These are phyloP conservation scores for Catharus bicknelli DNA, from an alignment of 2,113 vertebrate species.

Conservation along the genomic window DNA sequence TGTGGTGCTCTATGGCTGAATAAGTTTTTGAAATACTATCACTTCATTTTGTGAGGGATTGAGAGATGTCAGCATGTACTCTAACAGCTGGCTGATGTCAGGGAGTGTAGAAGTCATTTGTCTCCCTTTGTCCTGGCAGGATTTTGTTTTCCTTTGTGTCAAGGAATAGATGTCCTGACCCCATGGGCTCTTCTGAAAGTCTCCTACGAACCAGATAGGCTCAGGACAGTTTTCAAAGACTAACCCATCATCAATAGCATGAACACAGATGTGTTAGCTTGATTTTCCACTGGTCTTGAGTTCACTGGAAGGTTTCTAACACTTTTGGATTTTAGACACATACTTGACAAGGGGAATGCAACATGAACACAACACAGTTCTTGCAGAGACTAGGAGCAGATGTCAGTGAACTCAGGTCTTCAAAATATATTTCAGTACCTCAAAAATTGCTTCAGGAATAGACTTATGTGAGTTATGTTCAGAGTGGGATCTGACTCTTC, in stretches of 20 bases:
- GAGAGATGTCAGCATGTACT: background rate
- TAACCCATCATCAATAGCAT: background rate
- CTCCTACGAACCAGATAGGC: background rate
- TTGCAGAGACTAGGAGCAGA: constrained; percentile 39
- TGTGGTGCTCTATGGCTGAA: background rate
- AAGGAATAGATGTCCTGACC: background rate
- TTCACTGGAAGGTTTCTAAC: constrained; percentile 42
- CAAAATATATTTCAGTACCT: constrained; percentile 17
- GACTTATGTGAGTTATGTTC: background rate
- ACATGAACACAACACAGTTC: background rate
- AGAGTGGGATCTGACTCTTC: background rate
- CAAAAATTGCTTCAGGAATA: background rate
- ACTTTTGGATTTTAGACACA: background rate
- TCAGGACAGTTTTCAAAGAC: background rate
- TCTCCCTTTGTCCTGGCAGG: background rate
- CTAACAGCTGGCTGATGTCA: background rate
- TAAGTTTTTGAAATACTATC: background rate
- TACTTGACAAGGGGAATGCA: constrained; percentile 29
- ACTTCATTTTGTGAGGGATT: background rate
- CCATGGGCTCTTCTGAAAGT: background rate
- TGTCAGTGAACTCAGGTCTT: constrained; percentile 44
- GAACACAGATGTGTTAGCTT: constrained; percentile 17
- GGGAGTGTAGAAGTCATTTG: background rate
- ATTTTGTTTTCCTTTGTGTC: background rate
- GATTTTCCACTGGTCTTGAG: background rate